Conservation (phyloP, 2,113 vertebrate species). For the Phalacrocorax carbo region DNA sequence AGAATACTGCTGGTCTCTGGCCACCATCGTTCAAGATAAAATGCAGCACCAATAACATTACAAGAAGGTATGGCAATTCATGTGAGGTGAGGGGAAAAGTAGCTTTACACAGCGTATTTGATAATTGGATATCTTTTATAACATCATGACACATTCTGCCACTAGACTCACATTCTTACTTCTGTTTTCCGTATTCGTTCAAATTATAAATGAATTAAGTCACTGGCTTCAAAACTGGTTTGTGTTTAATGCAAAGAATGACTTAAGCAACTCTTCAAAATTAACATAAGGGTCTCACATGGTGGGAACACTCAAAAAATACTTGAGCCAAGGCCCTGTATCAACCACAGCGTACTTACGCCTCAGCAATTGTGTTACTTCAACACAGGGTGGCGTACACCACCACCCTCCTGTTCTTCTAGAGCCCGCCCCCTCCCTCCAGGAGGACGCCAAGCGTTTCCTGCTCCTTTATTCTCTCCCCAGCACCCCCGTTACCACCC, state of each 20-base stretch:
- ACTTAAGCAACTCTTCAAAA: neutral
- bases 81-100: neutral
- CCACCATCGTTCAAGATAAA: neutral
- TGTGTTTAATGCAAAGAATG: neutral
- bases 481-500: too few relatives aligned
- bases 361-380: neutral
- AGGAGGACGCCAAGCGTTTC: neutral
- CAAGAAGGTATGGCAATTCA: neutral
- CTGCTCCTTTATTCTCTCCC: neutral
- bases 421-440: neutral
- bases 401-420: neutral
- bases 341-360: rapidly evolving
- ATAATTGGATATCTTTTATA: neutral
- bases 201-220: rapidly evolving
- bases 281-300: neutral
- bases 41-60: neutral
- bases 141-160: neutral
- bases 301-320: neutral
- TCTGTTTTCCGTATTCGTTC: neutral
- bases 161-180: rapidly evolving
- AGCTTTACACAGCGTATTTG: neutral
- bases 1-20: slow-evolving; percentile 64
- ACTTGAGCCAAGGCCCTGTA: neutral
- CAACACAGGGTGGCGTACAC: too few relatives aligned
- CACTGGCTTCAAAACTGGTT: neutral